Base-by-base conservation (phyloP, 2,888 invertebrate genomes). In the Bellardia pandia region DNA sequence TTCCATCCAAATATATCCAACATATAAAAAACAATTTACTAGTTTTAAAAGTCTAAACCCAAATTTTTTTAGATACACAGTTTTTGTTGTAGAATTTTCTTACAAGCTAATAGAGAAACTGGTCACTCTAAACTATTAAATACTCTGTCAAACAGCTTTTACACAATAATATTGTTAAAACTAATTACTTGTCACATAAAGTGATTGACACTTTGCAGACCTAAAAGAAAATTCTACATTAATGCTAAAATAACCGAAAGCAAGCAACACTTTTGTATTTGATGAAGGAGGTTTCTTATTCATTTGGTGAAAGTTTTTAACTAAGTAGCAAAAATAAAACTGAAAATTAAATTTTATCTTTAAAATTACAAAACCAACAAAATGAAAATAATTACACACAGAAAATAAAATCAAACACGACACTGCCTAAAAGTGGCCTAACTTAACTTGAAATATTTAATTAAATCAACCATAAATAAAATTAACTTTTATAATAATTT, bases 391-490 rank as follows among this genome's bases (percentile, higher is more conserved):
- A 11, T 45, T 9, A 45, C 45, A 40, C 8, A 23, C 23, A 23
- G 1, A 23, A 23, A 23, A 23, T 13, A 33, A 60, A 62, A 37
- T 9, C 11, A 9, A 13, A 33, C 9, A 16, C n/a, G 11, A 56
- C 23, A 42, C n/a, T 4, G 45, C 6, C 62, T 40, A 66, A 30
- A 66, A 23, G 13, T 23, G 5, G 0, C 6, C 7, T 37, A 30
- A 69, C 40, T n/a, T 16, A 45, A 45, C 23, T 75, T 33, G 60
- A 60, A 75, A 48, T 75, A 60, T 48, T 45, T 37, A 75, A 75
- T 75, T 75, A 75, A 60, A 75, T 60, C 33, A 62, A 48, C 4
- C 74, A 60, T 62, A 60, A 75, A 75, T 48, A 53, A 53, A 71
- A 53, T 71, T 51, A 71, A 71, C 14, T n/a, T 64, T 62, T 23